Evolutionary conservation across 1,140 invertebrate genomes (phyloP).

Genomic region (Sitophilus oryzae): DNA sequence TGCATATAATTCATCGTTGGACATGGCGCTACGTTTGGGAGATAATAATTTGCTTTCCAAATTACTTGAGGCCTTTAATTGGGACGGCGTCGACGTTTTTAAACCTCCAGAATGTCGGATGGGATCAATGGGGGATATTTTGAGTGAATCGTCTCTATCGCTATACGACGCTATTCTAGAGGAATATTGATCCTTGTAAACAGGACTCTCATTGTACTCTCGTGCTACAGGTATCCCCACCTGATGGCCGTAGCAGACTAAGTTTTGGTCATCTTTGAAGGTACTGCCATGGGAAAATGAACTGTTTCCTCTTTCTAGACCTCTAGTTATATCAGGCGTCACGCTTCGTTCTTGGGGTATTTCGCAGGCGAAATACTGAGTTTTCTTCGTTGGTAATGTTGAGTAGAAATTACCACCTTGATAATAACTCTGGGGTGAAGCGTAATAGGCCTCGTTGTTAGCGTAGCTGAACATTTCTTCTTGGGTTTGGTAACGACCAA

Average conservation of each 20-base stretch:
- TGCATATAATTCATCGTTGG: conserved; percentile 68
- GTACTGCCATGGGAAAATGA: conserved; percentile 1
- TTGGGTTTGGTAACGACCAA: conserved; percentile 5
- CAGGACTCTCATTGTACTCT: not conserved
- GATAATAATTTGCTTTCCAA: conserved; percentile 47
- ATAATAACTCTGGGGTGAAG: conserved; percentile 25
- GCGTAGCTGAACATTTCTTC: conserved; percentile 29
- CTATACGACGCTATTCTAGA: conserved; percentile 1
- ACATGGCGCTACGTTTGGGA: conserved; percentile 66
- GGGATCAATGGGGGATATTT: conserved; percentile 60
- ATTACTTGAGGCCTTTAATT: conserved; percentile 38
- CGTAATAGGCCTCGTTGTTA: conserved; percentile 18
- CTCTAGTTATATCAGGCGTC: conserved; percentile 53
- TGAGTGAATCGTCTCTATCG: conserved; percentile 34
- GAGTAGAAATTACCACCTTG: conserved; percentile 31
- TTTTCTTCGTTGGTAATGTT: conserved; percentile 38
- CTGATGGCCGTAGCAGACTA: conserved; percentile 21
- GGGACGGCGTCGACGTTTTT: conserved; percentile 56
- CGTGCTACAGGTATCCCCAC: conserved; percentile 39
- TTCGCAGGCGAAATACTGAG: conserved; percentile 35
- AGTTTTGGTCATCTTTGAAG: conserved; percentile 13
- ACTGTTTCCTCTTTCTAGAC: conserved; percentile 34
- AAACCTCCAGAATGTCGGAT: conserved; percentile 48
- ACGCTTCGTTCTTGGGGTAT: conserved; percentile 48
- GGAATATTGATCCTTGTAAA: not conserved